These are phyloP conservation scores for Naso thynnoides DNA, from an alignment of 2,797 vertebrate genomes.

Conservation along the genomic window DNA sequence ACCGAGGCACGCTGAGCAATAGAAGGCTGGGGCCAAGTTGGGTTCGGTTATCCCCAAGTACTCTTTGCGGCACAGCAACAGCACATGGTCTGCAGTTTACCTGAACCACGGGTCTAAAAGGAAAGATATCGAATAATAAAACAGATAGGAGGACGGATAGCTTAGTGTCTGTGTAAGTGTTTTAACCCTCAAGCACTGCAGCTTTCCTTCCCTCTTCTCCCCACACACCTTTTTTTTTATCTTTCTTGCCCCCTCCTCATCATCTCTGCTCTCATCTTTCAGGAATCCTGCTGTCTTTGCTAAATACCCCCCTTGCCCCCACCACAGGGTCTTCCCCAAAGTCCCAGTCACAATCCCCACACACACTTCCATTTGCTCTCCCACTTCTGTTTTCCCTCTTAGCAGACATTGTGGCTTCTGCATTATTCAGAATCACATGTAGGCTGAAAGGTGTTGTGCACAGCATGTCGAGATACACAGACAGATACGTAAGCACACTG, in stretches of 20 bases:
- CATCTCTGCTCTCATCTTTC: conserved; percentile 35
- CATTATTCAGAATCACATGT: conserved; percentile 81
- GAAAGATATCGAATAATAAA: conserved; percentile 22
- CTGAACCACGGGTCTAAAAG: conserved; percentile 34
- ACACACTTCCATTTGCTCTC: conserved; percentile 34
- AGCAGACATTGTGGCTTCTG: conserved; percentile 64
- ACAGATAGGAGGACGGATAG: too few relatives aligned
- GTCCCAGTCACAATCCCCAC: conserved; percentile 24
- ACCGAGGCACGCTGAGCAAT: conserved; percentile 68
- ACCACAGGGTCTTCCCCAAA: conserved; percentile 32
- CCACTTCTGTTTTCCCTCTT: conserved; percentile 46
- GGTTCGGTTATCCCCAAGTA: conserved; percentile 68
- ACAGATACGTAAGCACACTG: conserved; percentile 27
- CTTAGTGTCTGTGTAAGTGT: too few relatives aligned
- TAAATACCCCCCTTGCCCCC: conserved; percentile 33
- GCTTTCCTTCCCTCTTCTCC: conserved; percentile 20
- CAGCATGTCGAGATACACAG: conserved; percentile 52
- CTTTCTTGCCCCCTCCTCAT: conserved; percentile 6
- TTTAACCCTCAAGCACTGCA: conserved; percentile 33
- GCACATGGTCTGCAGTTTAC: conserved; percentile 45
- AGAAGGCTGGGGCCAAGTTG: conserved; percentile 49
- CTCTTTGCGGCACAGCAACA: conserved; percentile 52
- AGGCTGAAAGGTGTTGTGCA: conserved; percentile 58
- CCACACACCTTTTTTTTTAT: background rate
- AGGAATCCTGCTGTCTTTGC: conserved; percentile 48